Evolutionary conservation across 2,797 vertebrate species (phyloP).

Genomic region (Prionace glauca): DNA sequence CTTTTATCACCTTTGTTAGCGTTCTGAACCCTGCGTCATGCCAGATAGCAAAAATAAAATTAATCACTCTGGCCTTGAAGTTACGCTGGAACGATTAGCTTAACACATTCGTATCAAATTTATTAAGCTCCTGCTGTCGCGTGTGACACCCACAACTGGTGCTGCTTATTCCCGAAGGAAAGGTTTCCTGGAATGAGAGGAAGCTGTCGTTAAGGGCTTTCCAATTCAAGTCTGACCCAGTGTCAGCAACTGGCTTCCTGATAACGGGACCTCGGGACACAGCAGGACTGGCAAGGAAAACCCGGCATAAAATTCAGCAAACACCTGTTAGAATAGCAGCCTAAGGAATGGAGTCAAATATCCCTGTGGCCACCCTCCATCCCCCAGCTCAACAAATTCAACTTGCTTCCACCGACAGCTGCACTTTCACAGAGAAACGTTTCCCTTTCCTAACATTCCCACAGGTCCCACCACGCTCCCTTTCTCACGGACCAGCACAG

Average conservation of each 20-base stretch:
- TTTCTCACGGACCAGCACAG: neutral
- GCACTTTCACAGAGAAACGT: neutral
- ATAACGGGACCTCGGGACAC: neutral
- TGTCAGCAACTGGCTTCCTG: neutral
- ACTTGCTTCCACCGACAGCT: neutral
- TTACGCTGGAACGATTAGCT: neutral
- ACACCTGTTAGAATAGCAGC: neutral
- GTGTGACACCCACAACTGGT: neutral
- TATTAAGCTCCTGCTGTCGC: neutral
- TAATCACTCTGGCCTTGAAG: neutral
- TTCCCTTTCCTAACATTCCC: neutral
- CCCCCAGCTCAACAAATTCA: neutral
- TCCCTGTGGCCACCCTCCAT: neutral
- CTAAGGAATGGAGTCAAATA: neutral
- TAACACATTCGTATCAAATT: neutral
- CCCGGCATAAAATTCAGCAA: neutral
- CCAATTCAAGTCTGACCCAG: too few species aligned
- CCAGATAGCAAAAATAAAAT: neutral
- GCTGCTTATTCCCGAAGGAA: neutral
- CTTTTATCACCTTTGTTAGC: neutral
- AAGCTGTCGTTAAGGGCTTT: neutral
- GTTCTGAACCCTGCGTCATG: neutral
- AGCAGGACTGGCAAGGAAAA: neutral
- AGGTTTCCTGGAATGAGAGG: neutral
- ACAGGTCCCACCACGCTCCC: neutral